These are phyloP conservation scores for Syrmaticus mikado DNA, from an alignment of 2,113 vertebrate genomes.

Conservation along the genomic window DNA sequence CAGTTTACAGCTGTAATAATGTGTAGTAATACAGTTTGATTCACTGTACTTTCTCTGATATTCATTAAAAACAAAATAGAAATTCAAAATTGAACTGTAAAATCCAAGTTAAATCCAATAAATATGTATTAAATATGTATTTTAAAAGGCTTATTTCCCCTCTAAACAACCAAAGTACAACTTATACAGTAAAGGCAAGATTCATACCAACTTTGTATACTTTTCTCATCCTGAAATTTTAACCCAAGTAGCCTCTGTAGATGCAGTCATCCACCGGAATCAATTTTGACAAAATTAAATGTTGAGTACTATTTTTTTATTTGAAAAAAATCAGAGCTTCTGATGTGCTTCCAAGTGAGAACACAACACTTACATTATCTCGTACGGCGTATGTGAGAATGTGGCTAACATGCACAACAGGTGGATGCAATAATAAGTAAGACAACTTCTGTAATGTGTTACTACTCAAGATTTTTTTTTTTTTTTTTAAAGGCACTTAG, in stretches of 20 bases:
- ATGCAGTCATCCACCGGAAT: not conserved
- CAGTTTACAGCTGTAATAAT: not conserved
- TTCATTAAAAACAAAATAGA: not conserved
- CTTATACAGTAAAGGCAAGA: not conserved
- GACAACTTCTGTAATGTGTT: not conserved
- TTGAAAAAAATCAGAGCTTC: not conserved
- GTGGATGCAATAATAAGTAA: not conserved
- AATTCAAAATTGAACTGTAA: not conserved
- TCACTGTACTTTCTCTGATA: not conserved
- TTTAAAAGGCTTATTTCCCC: not conserved
- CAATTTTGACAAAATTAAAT: not conserved
- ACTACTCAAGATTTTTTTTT: not conserved
- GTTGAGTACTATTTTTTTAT: not conserved
- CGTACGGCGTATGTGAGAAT: not conserved
- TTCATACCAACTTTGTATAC: not conserved
- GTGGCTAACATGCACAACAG: fast-evolving
- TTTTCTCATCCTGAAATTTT: not conserved
- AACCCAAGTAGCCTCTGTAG: not conserved
- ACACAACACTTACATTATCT: not conserved
- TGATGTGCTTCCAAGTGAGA: not conserved
- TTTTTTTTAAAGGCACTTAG: not conserved
- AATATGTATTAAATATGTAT: fast-evolving
- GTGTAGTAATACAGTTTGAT: not conserved
- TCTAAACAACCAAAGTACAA: not conserved
- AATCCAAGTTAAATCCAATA: not conserved